Evolutionary conservation across 2,888 invertebrate genomes (phyloP).

Genomic region (Xestia c-nigrum): DNA sequence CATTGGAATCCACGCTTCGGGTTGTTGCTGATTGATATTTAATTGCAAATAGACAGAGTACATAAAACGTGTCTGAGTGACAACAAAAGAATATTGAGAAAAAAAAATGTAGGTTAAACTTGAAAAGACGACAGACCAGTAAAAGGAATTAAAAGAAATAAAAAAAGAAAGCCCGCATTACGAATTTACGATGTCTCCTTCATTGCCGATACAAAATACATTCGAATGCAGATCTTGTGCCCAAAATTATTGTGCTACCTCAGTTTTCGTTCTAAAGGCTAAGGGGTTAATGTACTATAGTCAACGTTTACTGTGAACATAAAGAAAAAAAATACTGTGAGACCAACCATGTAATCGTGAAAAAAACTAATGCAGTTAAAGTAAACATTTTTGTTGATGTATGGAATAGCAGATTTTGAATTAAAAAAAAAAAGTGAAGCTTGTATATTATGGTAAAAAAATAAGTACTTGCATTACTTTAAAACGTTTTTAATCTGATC

Average conservation of each 20-base stretch:
- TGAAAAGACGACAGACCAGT: constrained; percentile 7
- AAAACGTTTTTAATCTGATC: not conserved
- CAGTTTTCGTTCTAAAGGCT: not conserved
- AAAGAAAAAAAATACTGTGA: not conserved
- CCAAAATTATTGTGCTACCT: not conserved
- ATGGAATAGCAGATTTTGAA: not conserved
- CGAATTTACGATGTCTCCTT: not conserved
- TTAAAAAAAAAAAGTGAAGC: not conserved
- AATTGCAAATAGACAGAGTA: constrained; percentile 20
- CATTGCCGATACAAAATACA: not conserved
- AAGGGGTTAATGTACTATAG: not conserved
- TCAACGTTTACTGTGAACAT: not conserved
- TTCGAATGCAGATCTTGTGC: not conserved
- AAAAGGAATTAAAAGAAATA: constrained; percentile 28
- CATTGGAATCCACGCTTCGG: constrained; percentile 35
- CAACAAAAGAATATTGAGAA: not conserved
- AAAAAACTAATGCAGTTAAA: not conserved
- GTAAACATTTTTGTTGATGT: not conserved
- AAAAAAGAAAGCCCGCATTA: constrained; percentile 20
- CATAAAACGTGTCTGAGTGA: not conserved
- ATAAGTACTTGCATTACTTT: not conserved
- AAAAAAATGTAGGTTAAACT: constrained; percentile 16
- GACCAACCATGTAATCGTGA: not conserved
- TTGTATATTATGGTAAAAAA: not conserved
- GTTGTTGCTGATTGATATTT: constrained; percentile 42